Base-by-base conservation (phyloP, 2,797 vertebrate genomes). In the Pseudochirops cupreus region DNA sequence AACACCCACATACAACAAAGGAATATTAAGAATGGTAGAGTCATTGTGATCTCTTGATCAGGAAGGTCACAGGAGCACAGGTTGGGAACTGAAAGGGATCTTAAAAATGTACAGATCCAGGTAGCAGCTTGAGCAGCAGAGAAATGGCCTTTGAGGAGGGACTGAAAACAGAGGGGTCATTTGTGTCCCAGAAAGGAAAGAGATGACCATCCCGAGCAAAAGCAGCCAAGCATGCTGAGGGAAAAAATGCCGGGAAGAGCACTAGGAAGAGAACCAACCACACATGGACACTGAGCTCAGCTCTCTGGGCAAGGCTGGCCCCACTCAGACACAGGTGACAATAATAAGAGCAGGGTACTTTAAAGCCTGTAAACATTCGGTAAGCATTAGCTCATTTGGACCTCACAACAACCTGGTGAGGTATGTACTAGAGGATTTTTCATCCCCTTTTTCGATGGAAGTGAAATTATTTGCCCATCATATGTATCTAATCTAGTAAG, bases 121-220 rank as follows among this genome's bases (percentile, higher is more conserved):
- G 39, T 7, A 24, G 21, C 46, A 58, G 6, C 57, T 96, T 95
- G 4, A 59, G 18, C 93, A 94, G 14, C 1, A 93, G 13, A 94
- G 90, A 94, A 82, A 91, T 59, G 1, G 52, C 46, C 92, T 94
- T 95, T 13, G 46, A 92, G 94, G 29, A 67, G 5, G 93, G 62
- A 87, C 56, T 92, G 28, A 62, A 62, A 93, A 26, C 94, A 31
- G 87, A 0, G 1, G 39, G 13, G 12, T 91, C 28, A 14, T 56
- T 95, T 92, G 74, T 57, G 95, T 97, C 93, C 24, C 56, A 82
- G 26, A 4, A 90, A 54, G 16, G 94, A 94, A 39, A 74, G n/a
- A 74, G n/a, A 39, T 0, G 7, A 5, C 16, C 18, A 39, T 24
- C 39, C 6, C 21, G 39, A 82, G n/a, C 74, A 82, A 82, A 74